Conservation (phyloP, 2,113 vertebrate genomes). For the Platysteira castanea region DNA sequence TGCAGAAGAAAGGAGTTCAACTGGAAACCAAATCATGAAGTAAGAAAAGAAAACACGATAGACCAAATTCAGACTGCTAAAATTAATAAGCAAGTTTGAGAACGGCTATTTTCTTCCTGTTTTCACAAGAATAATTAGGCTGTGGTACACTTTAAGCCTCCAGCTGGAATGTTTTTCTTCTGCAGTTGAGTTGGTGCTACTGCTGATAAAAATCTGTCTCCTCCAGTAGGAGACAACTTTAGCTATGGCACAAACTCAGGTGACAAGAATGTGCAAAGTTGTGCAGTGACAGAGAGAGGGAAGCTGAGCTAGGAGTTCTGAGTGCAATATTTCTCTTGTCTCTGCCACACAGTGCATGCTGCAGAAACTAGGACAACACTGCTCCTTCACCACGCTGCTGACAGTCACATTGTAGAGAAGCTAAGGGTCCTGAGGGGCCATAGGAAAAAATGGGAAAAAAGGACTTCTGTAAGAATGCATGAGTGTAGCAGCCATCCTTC, state of each 20-base stretch:
- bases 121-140: background rate
- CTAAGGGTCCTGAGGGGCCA: background rate
- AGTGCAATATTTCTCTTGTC: background rate
- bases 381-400: background rate
- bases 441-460: background rate
- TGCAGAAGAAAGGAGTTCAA: background rate
- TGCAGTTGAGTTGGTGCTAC: background rate
- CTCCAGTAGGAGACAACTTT: background rate
- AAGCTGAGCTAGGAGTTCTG: background rate
- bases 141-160: background rate
- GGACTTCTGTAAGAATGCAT: background rate
- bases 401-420: background rate
- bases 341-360: background rate
- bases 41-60: background rate
- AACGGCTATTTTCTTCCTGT: background rate
- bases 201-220: background rate
- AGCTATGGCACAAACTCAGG: background rate
- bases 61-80: background rate
- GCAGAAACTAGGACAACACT: background rate
- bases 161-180: background rate
- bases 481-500: background rate
- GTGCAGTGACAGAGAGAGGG: background rate
- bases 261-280: background rate
- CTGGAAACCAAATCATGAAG: background rate
- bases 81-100: background rate